Base-by-base conservation (phyloP, 35 echinoderm and acorn worm genomes). In the Ophiothrix spiculata region DNA sequence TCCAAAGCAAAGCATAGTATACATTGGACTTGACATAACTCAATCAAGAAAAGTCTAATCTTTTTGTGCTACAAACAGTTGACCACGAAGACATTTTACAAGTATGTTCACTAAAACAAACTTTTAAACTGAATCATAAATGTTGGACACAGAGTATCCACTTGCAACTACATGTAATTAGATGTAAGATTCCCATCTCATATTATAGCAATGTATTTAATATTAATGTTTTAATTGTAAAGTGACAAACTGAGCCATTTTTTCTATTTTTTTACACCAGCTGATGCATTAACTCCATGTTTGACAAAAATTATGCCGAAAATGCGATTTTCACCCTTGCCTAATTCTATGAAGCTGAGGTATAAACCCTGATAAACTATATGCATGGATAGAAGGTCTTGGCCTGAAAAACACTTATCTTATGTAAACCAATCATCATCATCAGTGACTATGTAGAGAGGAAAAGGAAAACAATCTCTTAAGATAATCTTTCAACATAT, bases 1-100 rank as follows among this genome's bases (percentile, higher is more conserved):
- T 37, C 76, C 76, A 39, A 78, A 78, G 76, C 76, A 78, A 31
- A 78, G 33, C 25, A 78, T 78, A 33, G 12, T 78, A 31, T 78
- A 78, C 36, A 3, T 33, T 33, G 76, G 33, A 78, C 74, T 75
- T 75, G 74, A 28, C 76, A 78, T 37, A 78, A 78, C 60, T 69
- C 60, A 15, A 69, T 69, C 23, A 69, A 69, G 25, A 69, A 69
- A 69, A 25, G 29, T n/a, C n/a, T n/a, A n/a, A n/a, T n/a, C 19
- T 49, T 49, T 49, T 49, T 49, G 42, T 49, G 6, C 60, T 69
- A 25, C 60, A n/a, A 25, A 69, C 60, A 69, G 60, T 69, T 1
- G 4, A 69, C 25, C 60, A 69, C 29, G 25, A 69, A 25, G 60
- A 69, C 60, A 69, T 10, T 49, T 69, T 28, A 25, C 29, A 69